phyloP scores from a whole-genome alignment of 2,888 invertebrate genomes.

The Ennomos erosarius region DNA sequence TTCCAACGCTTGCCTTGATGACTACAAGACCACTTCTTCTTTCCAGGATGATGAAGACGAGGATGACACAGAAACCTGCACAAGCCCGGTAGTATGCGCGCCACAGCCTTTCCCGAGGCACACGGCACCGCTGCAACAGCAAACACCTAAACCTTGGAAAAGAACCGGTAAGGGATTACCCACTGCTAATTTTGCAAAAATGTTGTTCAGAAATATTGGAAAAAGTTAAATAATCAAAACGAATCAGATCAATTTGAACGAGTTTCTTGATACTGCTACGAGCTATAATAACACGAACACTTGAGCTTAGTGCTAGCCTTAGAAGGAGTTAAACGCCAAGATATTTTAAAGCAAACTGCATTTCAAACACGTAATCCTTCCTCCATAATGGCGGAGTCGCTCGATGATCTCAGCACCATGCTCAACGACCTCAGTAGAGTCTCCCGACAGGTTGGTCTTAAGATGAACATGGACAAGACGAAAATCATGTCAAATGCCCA shows the following conservation, averaged over 20 bases:
- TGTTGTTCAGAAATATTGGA: too few species aligned
- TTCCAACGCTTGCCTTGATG: too few species aligned
- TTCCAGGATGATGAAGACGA: constrained; percentile 80
- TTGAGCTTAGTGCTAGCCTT: constrained; percentile 11
- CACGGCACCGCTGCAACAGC: constrained; percentile 61
- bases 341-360: constrained; percentile 19
- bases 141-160: constrained; percentile 81
- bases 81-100: constrained; percentile 70
- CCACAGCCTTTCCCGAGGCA: constrained; percentile 81
- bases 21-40: constrained; percentile 17
- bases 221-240: too few species aligned
- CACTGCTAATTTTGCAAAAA: neutral
- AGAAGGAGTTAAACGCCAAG: neutral
- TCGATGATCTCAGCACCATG: too few species aligned
- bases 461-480: too few species aligned
- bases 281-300: too few species aligned
- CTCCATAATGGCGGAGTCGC: too few species aligned
- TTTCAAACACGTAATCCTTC: constrained; percentile 47
- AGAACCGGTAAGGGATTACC: constrained; percentile 70
- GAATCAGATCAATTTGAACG: too few species aligned
- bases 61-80: constrained; percentile 76
- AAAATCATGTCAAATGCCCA: too few species aligned
- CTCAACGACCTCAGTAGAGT: too few species aligned
- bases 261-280: too few species aligned
- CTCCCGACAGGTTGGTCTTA: too few species aligned